Evolutionary conservation across 2,113 vertebrate genomes (phyloP).

Genomic region (Eolophus roseicapilla): DNA sequence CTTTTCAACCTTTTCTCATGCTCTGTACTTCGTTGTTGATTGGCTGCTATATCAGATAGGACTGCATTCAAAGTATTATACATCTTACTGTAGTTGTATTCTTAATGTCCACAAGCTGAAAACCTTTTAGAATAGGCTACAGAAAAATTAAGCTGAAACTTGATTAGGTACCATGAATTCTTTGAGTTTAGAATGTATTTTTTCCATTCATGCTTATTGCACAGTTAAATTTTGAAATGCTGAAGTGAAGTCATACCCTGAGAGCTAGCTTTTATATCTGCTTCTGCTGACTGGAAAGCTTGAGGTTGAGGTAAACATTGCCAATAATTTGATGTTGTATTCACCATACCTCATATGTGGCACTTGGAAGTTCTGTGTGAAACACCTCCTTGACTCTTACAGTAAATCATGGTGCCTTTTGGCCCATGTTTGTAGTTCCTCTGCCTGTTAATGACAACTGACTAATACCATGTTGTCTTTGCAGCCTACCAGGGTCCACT

Average conservation of each 20-base stretch:
- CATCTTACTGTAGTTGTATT: background rate
- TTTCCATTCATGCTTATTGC: background rate
- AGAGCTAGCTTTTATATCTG: background rate
- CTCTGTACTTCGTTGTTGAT: background rate
- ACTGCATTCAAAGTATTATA: background rate
- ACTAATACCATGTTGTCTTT: background rate
- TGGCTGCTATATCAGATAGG: background rate
- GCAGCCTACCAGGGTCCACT: background rate
- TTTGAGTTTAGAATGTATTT: background rate
- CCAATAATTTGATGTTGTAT: background rate
- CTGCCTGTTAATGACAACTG: background rate
- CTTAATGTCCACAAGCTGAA: background rate
- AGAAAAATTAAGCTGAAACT: background rate
- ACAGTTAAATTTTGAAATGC: background rate
- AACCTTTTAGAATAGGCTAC: background rate
- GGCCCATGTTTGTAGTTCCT: background rate
- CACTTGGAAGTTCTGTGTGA: background rate
- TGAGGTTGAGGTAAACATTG: background rate
- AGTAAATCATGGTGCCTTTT: background rate
- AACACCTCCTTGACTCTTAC: background rate
- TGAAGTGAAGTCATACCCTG: background rate
- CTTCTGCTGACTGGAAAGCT: background rate
- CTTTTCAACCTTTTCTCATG: background rate
- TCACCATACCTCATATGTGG: background rate
- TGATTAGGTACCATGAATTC: background rate